Conservation (phyloP, 2,888 invertebrate genomes). For the Bembecia ichneumoniformis region DNA sequence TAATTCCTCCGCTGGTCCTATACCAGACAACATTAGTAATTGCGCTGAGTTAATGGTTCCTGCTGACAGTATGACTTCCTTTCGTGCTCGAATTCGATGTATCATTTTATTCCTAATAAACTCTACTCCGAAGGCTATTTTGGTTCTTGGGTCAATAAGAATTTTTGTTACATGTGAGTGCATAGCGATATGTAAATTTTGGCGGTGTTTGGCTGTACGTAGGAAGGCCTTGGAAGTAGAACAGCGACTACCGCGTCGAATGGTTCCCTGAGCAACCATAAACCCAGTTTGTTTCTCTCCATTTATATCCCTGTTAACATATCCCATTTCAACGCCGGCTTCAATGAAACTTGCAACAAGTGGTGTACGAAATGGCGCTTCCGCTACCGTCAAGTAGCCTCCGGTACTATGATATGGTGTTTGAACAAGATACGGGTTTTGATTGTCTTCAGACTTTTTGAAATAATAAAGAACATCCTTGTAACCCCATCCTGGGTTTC, state of each 20-base stretch:
- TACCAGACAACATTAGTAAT: constrained; percentile 91
- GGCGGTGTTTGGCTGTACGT: constrained; percentile 81
- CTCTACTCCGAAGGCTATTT: constrained; percentile 86
- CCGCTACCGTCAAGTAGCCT: constrained; percentile 86
- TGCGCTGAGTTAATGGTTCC: constrained; percentile 96
- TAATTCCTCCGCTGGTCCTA: constrained; percentile 82
- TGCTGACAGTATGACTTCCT: constrained; percentile 91
- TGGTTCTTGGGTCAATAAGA: constrained; percentile 80
- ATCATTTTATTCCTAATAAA: constrained; percentile 82
- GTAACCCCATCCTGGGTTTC: constrained; percentile 91
- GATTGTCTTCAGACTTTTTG: constrained; percentile 92
- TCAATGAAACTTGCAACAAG: constrained; percentile 85
- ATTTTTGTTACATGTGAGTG: constrained; percentile 84
- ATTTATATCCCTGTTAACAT: constrained; percentile 88
- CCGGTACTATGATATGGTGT: constrained; percentile 86
- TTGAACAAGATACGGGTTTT: constrained; percentile 84
- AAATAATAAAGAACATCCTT: constrained; percentile 86
- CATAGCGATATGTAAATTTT: constrained; percentile 89
- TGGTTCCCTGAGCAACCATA: constrained; percentile 89
- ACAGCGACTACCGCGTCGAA: constrained; percentile 85
- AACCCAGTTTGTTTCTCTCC: constrained; percentile 90
- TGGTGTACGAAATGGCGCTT: constrained; percentile 90
- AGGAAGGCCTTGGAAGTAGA: constrained; percentile 91
- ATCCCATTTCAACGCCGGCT: constrained; percentile 87
- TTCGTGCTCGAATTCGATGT: constrained; percentile 81